Conservation (phyloP, 2,888 invertebrate genomes). For the Mimumesa dahlbomi region DNA sequence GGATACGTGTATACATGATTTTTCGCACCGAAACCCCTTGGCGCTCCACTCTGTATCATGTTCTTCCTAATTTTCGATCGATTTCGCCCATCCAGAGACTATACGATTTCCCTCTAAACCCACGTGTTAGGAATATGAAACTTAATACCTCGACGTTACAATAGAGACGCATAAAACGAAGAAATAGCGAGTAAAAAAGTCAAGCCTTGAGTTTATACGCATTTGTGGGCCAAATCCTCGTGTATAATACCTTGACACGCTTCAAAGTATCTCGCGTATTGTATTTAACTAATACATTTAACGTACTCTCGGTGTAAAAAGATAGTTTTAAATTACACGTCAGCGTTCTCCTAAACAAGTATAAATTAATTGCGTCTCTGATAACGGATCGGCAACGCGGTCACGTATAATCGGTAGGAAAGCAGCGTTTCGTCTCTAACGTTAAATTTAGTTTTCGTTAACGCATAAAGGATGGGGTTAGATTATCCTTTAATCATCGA, state of each 20-base stretch:
- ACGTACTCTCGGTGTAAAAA: background rate
- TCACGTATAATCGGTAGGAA: background rate
- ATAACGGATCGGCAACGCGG: background rate
- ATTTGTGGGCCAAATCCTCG: constrained; percentile 23
- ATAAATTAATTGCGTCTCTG: background rate
- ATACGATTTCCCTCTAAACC: background rate
- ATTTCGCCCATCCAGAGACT: background rate
- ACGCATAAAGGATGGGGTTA: background rate
- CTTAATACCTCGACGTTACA: background rate
- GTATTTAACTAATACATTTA: constrained; percentile 4
- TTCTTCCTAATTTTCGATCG: constrained; percentile 16
- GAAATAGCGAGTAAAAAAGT: background rate
- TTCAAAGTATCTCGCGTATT: constrained; percentile 6
- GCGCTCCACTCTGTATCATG: background rate
- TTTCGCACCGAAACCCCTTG: constrained; percentile 5
- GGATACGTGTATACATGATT: constrained; percentile 36
- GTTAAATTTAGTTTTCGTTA: background rate
- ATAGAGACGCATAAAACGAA: background rate
- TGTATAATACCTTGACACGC: constrained; percentile 32
- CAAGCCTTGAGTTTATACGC: constrained; percentile 15
- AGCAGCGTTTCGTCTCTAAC: too few relatives aligned
- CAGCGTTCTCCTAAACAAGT: background rate
- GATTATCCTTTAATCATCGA: background rate
- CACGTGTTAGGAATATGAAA: background rate
- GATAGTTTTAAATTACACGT: background rate